Conservation (phyloP, 92 coral and sea anemone species). For the Zoanthus gigantus region DNA sequence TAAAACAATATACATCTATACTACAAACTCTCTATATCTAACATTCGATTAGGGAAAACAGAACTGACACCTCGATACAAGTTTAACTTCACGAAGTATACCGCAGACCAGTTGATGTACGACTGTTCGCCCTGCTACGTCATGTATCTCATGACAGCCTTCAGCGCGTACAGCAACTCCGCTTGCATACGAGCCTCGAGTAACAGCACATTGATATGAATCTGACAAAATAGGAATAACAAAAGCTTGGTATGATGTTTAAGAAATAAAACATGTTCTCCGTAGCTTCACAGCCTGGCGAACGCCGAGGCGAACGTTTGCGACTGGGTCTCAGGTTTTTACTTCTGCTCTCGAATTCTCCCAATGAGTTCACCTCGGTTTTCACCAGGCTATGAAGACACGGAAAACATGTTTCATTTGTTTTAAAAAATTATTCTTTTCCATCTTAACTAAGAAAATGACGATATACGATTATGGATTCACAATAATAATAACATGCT, state of each 20-base stretch:
- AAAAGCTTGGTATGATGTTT: neutral
- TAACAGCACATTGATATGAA: constrained; percentile 91
- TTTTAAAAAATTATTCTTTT: no score
- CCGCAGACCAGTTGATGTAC: neutral
- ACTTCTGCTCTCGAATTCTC: no score
- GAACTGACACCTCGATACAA: neutral
- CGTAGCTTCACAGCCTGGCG: no score
- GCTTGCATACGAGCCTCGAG: constrained; percentile 97
- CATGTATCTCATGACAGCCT: constrained; percentile 94
- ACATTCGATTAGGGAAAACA: neutral
- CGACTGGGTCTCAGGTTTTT: no score
- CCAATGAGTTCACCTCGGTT: no score
- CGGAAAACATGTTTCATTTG: no score
- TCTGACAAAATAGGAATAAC: constrained; percentile 53
- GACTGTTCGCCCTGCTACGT: constrained; percentile 51
- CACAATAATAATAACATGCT: no score
- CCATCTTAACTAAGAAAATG: no score
- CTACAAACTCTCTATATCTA: neutral
- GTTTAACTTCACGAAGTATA: neutral
- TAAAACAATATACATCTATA: constrained; percentile 42
- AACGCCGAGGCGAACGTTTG: no score
- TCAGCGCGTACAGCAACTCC: constrained; percentile 89
- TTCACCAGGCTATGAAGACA: no score
- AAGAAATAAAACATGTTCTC: no score
- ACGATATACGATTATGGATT: no score